Conservation (phyloP, 1,140 invertebrate genomes). For the Trichoplusia ni region DNA sequence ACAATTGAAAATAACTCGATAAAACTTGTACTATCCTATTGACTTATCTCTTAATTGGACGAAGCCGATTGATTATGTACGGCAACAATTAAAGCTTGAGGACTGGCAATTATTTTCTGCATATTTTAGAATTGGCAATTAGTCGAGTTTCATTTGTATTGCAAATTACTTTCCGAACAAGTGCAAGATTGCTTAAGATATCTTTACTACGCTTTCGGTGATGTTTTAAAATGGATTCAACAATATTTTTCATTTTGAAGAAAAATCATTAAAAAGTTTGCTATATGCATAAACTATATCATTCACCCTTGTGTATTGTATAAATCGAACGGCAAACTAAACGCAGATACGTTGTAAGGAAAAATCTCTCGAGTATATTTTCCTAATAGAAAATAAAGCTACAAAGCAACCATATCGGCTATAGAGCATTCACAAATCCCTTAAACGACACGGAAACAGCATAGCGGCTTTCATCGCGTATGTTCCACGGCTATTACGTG, state of each 20-base stretch:
- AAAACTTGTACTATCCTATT: too few species aligned
- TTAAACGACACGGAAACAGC: conserved; percentile 23
- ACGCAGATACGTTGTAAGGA: too few species aligned
- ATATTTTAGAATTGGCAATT: neutral
- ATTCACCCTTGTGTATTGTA: too few species aligned
- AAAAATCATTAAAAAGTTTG: too few species aligned
- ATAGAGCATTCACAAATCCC: neutral
- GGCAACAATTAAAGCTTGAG: neutral
- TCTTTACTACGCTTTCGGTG: too few species aligned
- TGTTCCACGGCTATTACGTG: conserved; percentile 41
- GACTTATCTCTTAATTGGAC: too few species aligned
- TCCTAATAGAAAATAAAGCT: conserved; percentile 11
- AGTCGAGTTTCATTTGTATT: neutral
- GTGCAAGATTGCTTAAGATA: neutral
- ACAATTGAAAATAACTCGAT: too few species aligned
- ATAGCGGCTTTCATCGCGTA: conserved; percentile 34
- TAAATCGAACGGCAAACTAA: neutral
- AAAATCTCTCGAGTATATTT: too few species aligned
- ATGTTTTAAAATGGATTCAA: too few species aligned
- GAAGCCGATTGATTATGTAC: too few species aligned
- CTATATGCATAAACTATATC: too few species aligned
- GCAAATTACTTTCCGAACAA: neutral
- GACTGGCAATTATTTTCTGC: conserved; percentile 1
- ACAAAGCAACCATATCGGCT: neutral
- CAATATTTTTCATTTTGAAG: too few species aligned